Percentiles rank a stretch among this genome's conserved stretches.
Evolutionary conservation across 2,888 invertebrate species (phyloP).

Genomic region (Zeuzera pyrina): DNA sequence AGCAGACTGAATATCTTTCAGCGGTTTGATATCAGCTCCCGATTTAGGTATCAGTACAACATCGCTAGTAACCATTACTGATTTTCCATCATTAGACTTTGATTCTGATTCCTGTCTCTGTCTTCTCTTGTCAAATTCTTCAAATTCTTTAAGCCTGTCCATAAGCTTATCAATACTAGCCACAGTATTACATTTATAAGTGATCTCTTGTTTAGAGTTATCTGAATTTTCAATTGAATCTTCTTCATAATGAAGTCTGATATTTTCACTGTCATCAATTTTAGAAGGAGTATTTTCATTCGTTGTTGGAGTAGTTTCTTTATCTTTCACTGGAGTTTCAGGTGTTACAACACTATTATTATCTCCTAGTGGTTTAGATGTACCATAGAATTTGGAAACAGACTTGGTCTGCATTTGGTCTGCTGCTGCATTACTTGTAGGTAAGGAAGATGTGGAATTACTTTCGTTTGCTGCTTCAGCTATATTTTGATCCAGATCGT

Average conservation of each 20-base stretch:
- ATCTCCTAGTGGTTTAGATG: conserved; percentile 47
- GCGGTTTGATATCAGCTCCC: conserved; percentile 54
- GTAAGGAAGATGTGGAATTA: conserved; percentile 18
- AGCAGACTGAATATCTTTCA: conserved; percentile 60
- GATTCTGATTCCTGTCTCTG: conserved; percentile 56
- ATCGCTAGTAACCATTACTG: conserved; percentile 63
- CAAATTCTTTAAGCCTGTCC: conserved; percentile 65
- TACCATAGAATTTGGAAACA: conserved; percentile 49
- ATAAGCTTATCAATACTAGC: conserved; percentile 66
- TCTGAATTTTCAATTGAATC: conserved; percentile 55
- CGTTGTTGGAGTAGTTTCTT: conserved; percentile 30
- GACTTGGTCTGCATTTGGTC: conserved; percentile 45
- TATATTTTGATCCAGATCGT: conserved; percentile 56
- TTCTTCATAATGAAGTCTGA: conserved; percentile 58
- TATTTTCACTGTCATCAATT: conserved; percentile 59
- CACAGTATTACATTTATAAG: conserved; percentile 49
- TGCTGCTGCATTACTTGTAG: conserved; percentile 14
- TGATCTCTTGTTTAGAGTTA: conserved; percentile 39
- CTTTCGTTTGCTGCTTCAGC: conserved; percentile 41
- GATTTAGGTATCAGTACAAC: conserved; percentile 64
- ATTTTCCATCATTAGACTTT: conserved; percentile 43
- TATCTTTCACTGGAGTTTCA: conserved; percentile 55
- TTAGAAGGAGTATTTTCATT: conserved; percentile 54
- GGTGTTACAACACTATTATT: conserved; percentile 43
- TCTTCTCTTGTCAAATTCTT: conserved; percentile 63